Conservation (phyloP, 2,888 invertebrate genomes). For the Hecatera dysodea region DNA sequence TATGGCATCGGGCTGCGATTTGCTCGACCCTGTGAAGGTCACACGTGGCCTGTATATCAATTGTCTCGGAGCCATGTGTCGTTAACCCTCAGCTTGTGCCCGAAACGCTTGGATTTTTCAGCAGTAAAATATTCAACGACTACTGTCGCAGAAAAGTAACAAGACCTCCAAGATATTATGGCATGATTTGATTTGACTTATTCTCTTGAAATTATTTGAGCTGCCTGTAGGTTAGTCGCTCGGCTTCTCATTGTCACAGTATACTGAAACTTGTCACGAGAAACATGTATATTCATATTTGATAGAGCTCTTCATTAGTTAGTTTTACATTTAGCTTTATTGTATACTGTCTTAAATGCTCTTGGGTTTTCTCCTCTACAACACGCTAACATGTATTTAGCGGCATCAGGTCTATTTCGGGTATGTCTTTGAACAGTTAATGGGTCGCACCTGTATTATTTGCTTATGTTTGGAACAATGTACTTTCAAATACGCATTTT, state of each 20-base stretch:
- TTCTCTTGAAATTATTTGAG: conserved; percentile 46
- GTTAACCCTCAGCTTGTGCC: conserved; percentile 42
- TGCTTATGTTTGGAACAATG: conserved; percentile 6
- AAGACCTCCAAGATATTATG: conserved; percentile 39
- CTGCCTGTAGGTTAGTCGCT: conserved; percentile 7
- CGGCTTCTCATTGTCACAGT: conserved; percentile 11
- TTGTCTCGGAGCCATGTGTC: conserved; percentile 46
- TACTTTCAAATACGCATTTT: conserved; percentile 10
- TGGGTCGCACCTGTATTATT: conserved; percentile 14
- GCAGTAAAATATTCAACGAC: conserved; percentile 56
- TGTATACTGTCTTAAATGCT: background rate
- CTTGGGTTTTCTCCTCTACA: conserved; percentile 1
- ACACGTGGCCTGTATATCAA: conserved; percentile 53
- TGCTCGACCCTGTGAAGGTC: conserved; percentile 49
- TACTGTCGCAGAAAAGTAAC: conserved; percentile 42
- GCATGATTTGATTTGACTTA: conserved; percentile 50
- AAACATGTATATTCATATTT: conserved; percentile 16
- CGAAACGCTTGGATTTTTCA: conserved; percentile 23
- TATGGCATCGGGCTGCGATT: conserved; percentile 28
- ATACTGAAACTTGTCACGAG: conserved; percentile 12
- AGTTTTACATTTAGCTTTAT: conserved; percentile 5
- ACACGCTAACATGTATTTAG: conserved; percentile 38
- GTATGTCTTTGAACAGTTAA: conserved; percentile 29
- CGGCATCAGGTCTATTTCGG: conserved; percentile 16
- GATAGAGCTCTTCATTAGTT: conserved; percentile 1